phyloP scores from a whole-genome alignment of 2,797 vertebrate species.

The Propithecus deckenii region DNA sequence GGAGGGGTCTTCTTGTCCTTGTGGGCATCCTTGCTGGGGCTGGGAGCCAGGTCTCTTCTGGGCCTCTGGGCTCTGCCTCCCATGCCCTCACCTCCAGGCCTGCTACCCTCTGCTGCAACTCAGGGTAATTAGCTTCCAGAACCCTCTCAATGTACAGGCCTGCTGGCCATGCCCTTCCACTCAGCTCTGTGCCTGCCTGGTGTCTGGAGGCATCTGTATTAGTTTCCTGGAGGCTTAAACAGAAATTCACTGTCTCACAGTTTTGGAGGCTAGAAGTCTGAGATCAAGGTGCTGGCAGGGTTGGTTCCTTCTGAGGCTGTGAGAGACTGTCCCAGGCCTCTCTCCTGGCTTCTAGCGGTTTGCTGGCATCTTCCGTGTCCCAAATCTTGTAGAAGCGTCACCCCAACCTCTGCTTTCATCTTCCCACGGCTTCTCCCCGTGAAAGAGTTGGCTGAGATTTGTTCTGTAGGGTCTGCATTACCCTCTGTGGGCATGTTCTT shows the following conservation, averaged over 20 bases:
- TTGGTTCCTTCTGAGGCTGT: not conserved
- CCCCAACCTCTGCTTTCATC: not conserved
- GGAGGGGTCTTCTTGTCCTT: not conserved
- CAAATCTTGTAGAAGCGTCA: rapidly evolving
- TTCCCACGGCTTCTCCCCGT: rapidly evolving
- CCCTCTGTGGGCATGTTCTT: not conserved
- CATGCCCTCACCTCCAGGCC: not conserved
- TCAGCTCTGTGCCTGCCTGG: not conserved
- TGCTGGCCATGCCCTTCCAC: rapidly evolving
- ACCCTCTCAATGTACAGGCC: not conserved
- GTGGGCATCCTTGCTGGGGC: not conserved
- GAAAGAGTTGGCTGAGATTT: not conserved
- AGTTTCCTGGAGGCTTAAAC: not conserved
- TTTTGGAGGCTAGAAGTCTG: not conserved
- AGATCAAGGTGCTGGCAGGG: not conserved
- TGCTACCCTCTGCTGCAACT: not conserved
- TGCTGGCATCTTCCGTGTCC: not conserved
- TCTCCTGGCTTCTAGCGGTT: not conserved
- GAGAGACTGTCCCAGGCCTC: not conserved
- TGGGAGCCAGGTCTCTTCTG: not conserved
- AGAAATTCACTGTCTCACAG: not conserved
- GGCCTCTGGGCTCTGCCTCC: not conserved
- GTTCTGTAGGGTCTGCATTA: not conserved
- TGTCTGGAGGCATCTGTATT: not conserved
- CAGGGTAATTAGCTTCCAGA: not conserved